A percentile compares a stretch with the other conserved stretches of the same genome.
Conservation (phyloP, 2,888 invertebrate species). For the Drosophila subquinaria region DNA sequence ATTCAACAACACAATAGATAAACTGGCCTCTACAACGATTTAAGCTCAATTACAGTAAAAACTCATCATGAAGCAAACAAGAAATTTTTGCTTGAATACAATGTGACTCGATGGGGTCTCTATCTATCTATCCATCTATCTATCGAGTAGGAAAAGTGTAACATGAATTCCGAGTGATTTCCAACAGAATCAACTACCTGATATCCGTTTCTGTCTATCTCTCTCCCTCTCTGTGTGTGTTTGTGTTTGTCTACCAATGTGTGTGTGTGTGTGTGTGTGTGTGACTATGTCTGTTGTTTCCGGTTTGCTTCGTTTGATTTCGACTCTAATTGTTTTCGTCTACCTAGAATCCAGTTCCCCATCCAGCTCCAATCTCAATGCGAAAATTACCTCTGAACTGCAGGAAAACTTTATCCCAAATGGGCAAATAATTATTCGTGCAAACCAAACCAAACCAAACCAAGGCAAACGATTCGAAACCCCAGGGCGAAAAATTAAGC, state of each 20-base stretch:
- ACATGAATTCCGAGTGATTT: conserved; percentile 56
- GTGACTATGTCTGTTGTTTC: conserved; percentile 53
- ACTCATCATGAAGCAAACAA: conserved; percentile 21
- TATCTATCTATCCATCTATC: not conserved
- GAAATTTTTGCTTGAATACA: conserved; percentile 36
- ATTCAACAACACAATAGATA: not conserved
- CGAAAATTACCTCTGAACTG: conserved; percentile 35
- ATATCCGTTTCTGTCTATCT: conserved; percentile 58
- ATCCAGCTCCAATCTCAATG: conserved; percentile 31
- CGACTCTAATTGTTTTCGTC: conserved; percentile 78
- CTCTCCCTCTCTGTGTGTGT: not conserved
- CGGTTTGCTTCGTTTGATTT: conserved; percentile 74
- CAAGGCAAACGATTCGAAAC: conserved; percentile 21
- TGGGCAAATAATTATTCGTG: conserved; percentile 78
- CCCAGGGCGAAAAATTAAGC: conserved; percentile 70
- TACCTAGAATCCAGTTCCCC: conserved; percentile 26
- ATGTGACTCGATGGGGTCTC: conserved; percentile 15
- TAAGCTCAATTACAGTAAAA: conserved; percentile 30
- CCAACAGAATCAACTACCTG: conserved; percentile 56
- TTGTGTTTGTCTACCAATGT: not conserved
- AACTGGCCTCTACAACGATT: conserved; percentile 7
- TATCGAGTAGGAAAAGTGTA: conserved; percentile 39
- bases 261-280: conserved; percentile 4
- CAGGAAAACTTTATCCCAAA: conserved; percentile 69
- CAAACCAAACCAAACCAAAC: conserved; percentile 48